Percentiles rank a stretch among this genome's conserved stretches.
These are phyloP conservation scores for Struthio camelus DNA, from an alignment of 2,113 vertebrate species.

Conservation along the genomic window DNA sequence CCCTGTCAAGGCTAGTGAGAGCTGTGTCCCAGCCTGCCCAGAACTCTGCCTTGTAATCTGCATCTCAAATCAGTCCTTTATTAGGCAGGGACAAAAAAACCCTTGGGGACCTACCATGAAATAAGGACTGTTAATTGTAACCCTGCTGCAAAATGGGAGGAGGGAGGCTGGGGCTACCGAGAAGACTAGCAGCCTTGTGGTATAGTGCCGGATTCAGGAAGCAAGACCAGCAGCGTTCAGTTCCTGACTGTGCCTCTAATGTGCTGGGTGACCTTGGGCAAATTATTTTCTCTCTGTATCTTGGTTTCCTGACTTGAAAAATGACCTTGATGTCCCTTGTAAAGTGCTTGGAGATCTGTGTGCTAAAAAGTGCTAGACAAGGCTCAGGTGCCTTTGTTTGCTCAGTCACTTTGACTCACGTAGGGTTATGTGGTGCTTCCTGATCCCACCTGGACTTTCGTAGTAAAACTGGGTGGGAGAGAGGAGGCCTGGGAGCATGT, in stretches of 20 bases:
- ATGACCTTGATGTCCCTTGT: neutral
- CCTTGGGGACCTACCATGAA: neutral
- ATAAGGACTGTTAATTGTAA: neutral
- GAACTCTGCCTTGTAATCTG: neutral
- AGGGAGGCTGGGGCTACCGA: neutral
- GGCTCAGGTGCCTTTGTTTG: neutral
- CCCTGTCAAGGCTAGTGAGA: neutral
- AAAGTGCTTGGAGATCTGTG: neutral
- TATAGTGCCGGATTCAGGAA: neutral
- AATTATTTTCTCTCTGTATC: neutral
- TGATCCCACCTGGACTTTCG: neutral
- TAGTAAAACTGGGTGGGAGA: neutral
- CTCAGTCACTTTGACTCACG: neutral
- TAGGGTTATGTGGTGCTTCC: neutral
- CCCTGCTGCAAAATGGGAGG: neutral
- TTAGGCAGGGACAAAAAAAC: neutral
- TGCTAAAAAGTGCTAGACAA: neutral
- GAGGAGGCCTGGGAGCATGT: neutral
- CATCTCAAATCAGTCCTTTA: neutral
- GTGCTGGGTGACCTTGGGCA: neutral
- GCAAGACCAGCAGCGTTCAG: neutral
- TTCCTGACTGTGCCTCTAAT: neutral
- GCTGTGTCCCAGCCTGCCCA: neutral
- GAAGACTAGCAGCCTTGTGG: neutral
- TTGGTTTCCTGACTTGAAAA: conserved; percentile 8